Evolutionary conservation across 2,888 invertebrate species (phyloP), one percentile per base, ranked within the genome.

Genomic region (Drosophila prostipennis): DNA sequence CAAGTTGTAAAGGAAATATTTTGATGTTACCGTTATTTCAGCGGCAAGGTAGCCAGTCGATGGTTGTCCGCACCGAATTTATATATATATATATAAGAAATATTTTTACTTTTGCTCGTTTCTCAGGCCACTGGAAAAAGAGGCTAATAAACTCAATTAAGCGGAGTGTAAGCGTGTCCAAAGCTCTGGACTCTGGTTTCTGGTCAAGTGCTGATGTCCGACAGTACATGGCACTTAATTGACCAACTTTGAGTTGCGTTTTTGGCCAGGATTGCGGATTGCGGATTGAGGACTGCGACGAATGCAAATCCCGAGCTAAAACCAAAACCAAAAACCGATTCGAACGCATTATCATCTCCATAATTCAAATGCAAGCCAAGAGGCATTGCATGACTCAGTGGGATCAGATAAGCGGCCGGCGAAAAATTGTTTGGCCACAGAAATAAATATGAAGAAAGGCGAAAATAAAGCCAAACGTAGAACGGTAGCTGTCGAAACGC

Each of bases 291-390:
- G 34, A 34, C 43, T 23, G n/a, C n/a, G 29, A 26, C 29, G 29
- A 68, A 68, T 59, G 59, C 42, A 67, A 42, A 36, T 29, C 36
- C 32, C 32, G 16, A 56, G 26, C 32, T 16, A 68, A 84, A 83
- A 76, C 36, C 29, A 23, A 37, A 55, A 34, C 40, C 29, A 68
- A 84, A 83, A 76, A 82, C 73, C 87, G 70, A 72, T 56, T 69
- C 84, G 72, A 89, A 88, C 84, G 85, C 85, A 85, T 84, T 84
- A 84, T 85, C 85, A 85, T 81, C 87, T 84, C 87, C 89, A 88
- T 87, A 89, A 85, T 85, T 85, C 85, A 85, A 87, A 84, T 76
- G 80, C 75, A 76, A 64, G 59, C 60, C 42, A 42, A 36, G 46
- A 76, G 74, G 76, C 85, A 65, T 85, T 85, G 85, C 85, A 85